Conservation (phyloP, 2,797 vertebrate genomes). For the Etheostoma perlongum region DNA sequence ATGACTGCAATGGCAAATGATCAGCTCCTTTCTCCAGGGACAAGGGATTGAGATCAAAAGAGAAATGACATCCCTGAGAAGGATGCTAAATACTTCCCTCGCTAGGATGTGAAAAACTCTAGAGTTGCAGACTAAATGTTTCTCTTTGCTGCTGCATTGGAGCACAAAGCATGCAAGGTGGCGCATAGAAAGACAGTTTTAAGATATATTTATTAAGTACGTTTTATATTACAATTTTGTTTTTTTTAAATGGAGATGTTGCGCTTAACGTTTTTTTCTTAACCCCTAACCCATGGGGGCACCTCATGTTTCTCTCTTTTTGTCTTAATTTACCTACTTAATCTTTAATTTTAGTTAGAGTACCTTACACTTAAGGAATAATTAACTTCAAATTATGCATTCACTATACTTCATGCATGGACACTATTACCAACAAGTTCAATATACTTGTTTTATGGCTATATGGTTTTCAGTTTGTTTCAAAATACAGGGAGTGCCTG, state of each 20-base stretch:
- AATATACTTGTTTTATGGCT: too few relatives aligned
- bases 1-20: constrained; percentile 36
- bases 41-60: constrained; percentile 39
- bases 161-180: background rate
- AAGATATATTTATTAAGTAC: background rate
- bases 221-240: background rate
- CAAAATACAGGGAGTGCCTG: background rate
- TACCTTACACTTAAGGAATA: background rate
- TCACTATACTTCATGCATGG: background rate
- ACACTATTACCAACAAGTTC: too few relatives aligned
- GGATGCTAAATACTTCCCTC: constrained; percentile 47
- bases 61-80: constrained; percentile 49
- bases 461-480: too few relatives aligned
- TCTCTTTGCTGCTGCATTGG: constrained; percentile 5
- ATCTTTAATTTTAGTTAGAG: background rate
- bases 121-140: background rate
- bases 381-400: background rate
- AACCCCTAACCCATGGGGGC: background rate
- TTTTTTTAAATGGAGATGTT: background rate
- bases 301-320: too few relatives aligned
- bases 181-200: background rate
- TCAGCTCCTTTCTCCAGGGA: constrained; percentile 41
- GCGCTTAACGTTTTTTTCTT: background rate
- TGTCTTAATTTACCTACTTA: too few relatives aligned
- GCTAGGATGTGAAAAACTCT: constrained; percentile 9